Conservation (phyloP, 2,113 vertebrate species). For the Campylomormyrus tamandua region DNA sequence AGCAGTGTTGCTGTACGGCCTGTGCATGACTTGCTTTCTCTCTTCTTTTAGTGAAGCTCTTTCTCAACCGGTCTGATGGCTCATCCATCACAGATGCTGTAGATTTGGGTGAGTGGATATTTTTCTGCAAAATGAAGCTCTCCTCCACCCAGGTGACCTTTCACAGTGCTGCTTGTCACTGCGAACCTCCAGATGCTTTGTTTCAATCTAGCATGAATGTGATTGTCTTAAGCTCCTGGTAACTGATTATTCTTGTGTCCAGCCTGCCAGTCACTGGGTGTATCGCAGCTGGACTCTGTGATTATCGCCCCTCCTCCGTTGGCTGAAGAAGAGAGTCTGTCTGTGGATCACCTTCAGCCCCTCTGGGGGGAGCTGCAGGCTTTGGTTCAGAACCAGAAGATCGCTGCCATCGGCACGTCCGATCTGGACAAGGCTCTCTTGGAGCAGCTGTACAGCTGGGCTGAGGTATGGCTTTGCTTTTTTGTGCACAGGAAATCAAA, state of each 20-base stretch:
- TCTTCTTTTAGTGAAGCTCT: constrained; percentile 78
- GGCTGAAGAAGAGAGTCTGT: constrained; percentile 67
- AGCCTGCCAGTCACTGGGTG: constrained; percentile 80
- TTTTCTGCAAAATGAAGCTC: not conserved
- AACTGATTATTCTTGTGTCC: not conserved
- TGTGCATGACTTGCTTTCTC: constrained; percentile 33
- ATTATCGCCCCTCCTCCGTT: constrained; percentile 80
- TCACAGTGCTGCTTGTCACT: not conserved
- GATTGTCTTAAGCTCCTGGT: not conserved
- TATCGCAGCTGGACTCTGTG: constrained; percentile 89
- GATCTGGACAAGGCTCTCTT: constrained; percentile 88
- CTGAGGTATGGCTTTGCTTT: constrained; percentile 64
- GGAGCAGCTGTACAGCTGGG: constrained; percentile 92
- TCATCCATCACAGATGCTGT: constrained; percentile 79
- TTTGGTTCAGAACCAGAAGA: constrained; percentile 74
- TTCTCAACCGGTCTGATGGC: constrained; percentile 71
- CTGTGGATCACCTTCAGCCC: constrained; percentile 80
- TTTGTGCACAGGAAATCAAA: no score
- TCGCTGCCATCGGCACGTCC: constrained; percentile 88
- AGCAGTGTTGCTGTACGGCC: not conserved
- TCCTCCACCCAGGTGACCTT: not conserved
- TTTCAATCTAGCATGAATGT: not conserved
- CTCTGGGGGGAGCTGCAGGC: constrained; percentile 86
- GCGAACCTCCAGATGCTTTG: not conserved
- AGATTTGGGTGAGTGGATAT: constrained; percentile 75